phyloP scores from a whole-genome alignment of 2,888 invertebrate genomes.

The Pristionchus fissidentatus region DNA sequence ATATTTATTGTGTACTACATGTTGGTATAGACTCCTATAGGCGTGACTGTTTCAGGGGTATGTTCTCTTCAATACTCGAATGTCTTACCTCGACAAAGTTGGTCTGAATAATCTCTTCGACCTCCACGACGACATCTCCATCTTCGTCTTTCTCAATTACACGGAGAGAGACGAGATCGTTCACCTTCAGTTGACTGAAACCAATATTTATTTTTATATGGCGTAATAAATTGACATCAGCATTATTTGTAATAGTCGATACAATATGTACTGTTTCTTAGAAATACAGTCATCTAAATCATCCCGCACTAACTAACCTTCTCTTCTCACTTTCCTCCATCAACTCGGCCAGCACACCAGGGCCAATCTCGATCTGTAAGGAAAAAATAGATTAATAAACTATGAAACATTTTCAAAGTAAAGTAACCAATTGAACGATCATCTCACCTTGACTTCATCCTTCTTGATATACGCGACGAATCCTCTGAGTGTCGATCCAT shows the following conservation, averaged over 20 bases:
- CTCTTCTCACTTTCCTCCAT: neutral
- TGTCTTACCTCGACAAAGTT: neutral
- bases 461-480: slow-evolving; percentile 14
- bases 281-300: neutral
- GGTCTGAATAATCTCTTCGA: neutral
- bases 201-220: neutral
- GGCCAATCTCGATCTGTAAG: slow-evolving; percentile 9
- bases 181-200: neutral
- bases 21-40: too few species aligned
- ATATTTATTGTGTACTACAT: too few species aligned
- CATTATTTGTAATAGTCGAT: too few species aligned
- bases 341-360: neutral
- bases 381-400: neutral
- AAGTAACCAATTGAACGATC: too few species aligned
- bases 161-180: slow-evolving; percentile 6
- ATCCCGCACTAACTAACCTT: neutral
- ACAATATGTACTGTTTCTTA: too few species aligned
- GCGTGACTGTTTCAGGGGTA: too few species aligned
- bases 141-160: neutral
- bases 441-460: slow-evolving; percentile 3
- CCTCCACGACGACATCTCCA: neutral
- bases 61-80: too few species aligned
- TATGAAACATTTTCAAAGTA: neutral
- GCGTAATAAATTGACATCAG: neutral
- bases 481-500: neutral